phyloP scores from a whole-genome alignment of 2,888 invertebrate genomes.

The Prosapia bicincta region DNA sequence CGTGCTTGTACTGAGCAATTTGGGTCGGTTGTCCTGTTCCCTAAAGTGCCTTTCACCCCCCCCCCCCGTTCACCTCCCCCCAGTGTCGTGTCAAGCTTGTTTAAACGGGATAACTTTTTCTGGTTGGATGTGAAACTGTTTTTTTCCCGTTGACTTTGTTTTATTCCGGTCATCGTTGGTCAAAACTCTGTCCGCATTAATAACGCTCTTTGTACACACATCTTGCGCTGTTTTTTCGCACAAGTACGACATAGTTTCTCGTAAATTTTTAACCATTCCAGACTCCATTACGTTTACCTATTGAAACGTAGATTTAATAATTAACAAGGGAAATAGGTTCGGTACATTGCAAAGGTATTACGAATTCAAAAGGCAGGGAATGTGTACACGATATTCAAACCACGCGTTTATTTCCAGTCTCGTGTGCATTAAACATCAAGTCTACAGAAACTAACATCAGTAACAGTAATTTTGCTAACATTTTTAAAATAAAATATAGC shows the following conservation, averaged over 20 bases:
- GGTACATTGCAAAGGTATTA: no score
- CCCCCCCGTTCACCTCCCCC: background rate
- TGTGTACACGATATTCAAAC: no score
- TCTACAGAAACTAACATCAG: no score
- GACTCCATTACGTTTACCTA: background rate
- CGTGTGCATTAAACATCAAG: no score
- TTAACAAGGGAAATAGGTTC: background rate
- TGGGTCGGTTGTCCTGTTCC: background rate
- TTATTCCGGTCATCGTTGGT: background rate
- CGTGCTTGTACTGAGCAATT: background rate
- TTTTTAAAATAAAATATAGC: no score
- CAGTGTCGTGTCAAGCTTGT: background rate
- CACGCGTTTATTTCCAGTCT: no score
- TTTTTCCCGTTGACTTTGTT: background rate
- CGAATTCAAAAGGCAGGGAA: no score
- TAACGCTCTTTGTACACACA: background rate
- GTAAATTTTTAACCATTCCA: background rate
- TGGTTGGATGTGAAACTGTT: background rate
- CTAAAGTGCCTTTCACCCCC: constrained; percentile 2
- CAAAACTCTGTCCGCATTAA: background rate
- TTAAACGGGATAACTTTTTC: background rate
- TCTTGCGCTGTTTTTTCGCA: background rate
- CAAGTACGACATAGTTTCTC: background rate
- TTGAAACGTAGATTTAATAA: background rate
- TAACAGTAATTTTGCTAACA: no score